A percentile compares a stretch with the other conserved stretches of the same genome.
Conservation (phyloP, 2,113 vertebrate species). For the Ceyx margarethae region DNA sequence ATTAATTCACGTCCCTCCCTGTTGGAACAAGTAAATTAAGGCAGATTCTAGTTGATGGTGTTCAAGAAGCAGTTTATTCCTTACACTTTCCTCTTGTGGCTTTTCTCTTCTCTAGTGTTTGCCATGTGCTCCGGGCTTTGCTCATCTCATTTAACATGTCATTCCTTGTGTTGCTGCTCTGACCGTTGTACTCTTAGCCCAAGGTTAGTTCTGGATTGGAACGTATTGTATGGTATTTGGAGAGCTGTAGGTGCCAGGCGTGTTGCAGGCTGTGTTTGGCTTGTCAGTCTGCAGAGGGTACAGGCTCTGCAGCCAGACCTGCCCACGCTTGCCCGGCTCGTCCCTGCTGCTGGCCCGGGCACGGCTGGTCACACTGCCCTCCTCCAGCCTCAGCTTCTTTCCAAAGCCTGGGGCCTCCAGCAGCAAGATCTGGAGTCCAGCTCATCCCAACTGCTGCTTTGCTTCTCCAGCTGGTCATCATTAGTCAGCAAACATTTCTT, state of each 20-base stretch:
- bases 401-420: neutral
- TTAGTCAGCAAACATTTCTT: neutral
- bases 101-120: rapidly evolving
- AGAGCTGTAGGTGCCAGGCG: neutral
- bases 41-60: neutral
- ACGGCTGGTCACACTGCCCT: neutral
- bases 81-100: neutral
- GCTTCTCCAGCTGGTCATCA: neutral
- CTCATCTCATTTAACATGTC: rapidly evolving
- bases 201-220: neutral
- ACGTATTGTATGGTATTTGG: rapidly evolving
- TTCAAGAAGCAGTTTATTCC: neutral
- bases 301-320: neutral
- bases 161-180: rapidly evolving
- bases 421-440: neutral
- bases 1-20: neutral
- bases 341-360: neutral
- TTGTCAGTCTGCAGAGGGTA: rapidly evolving
- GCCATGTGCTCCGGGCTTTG: neutral
- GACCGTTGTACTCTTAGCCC: neutral
- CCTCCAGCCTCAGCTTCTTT: neutral
- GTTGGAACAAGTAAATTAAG: neutral
- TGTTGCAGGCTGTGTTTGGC: neutral
- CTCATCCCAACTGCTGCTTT: neutral
- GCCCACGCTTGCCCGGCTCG: rapidly evolving